Percentiles rank a stretch among this genome's conserved stretches.
Conservation (phyloP, 2,797 vertebrate genomes). For the Nothura maculosa region DNA sequence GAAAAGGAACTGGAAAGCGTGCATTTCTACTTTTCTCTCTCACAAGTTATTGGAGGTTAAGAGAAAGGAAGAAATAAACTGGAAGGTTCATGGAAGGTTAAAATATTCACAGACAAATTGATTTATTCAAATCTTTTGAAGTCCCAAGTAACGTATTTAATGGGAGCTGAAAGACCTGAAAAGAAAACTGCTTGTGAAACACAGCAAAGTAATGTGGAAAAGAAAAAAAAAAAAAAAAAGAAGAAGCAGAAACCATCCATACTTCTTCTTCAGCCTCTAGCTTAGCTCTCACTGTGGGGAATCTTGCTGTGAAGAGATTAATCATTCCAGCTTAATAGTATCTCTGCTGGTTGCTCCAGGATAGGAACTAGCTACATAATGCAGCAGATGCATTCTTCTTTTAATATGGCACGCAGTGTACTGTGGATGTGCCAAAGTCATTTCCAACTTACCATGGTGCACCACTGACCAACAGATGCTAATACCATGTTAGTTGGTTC, state of each 20-base stretch:
- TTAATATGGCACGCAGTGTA: background rate
- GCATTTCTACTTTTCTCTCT: background rate
- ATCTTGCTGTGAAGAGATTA: slow-evolving; percentile 71
- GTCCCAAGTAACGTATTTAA: slow-evolving; percentile 64
- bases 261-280: slow-evolving; percentile 68
- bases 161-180: slow-evolving; percentile 52
- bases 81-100: slow-evolving; percentile 64
- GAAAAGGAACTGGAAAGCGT: background rate
- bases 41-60: slow-evolving; percentile 25
- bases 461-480: slow-evolving; percentile 6
- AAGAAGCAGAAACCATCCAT: background rate
- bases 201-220: slow-evolving; percentile 40
- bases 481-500: background rate
- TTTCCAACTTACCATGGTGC: background rate
- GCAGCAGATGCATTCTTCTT: slow-evolving; percentile 45
- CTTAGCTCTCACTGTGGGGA: slow-evolving; percentile 60
- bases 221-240: background rate
- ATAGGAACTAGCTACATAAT: slow-evolving; percentile 38
- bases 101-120: slow-evolving; percentile 65
- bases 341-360: slow-evolving; percentile 62
- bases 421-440: background rate
- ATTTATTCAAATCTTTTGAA: slow-evolving; percentile 72
- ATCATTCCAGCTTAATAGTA: slow-evolving; percentile 67
- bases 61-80: slow-evolving; percentile 38
- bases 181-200: slow-evolving; percentile 54